Evolutionary conservation across 1,140 invertebrate genomes (phyloP).

Genomic region (Parapsyche elsis): DNA sequence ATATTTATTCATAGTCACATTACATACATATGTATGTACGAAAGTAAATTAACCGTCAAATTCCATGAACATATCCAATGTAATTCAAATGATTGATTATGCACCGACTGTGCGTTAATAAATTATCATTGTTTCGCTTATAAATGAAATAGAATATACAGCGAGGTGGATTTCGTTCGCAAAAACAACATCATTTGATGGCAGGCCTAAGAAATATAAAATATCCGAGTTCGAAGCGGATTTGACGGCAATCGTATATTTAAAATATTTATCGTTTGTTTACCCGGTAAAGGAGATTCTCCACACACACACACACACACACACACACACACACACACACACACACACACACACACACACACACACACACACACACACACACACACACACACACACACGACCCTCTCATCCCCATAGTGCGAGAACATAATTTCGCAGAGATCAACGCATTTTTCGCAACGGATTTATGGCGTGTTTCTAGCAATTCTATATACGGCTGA

Average conservation of each 20-base stretch:
- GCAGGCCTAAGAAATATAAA: not conserved
- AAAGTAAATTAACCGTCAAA: no score
- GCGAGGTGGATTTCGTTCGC: no score
- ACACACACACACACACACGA: conserved; percentile 55
- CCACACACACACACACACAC: conserved; percentile 16
- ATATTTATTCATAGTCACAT: no score
- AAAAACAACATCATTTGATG: not conserved
- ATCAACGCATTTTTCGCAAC: conserved; percentile 59
- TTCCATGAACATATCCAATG: no score
- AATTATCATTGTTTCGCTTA: not conserved
- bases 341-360: conserved; percentile 54
- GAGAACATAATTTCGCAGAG: conserved; percentile 65
- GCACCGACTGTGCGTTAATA: not conserved
- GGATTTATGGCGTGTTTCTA: conserved; percentile 65
- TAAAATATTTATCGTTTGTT: conserved; percentile 34
- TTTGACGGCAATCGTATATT: conserved; percentile 35
- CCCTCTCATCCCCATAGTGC: conserved; percentile 55
- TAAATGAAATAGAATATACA: not conserved
- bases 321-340: conserved; percentile 54
- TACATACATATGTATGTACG: no score
- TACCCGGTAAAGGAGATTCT: conserved; percentile 52
- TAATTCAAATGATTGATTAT: no score
- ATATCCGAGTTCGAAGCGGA: not conserved
- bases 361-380: conserved; percentile 1
- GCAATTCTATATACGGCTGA: conserved; percentile 61